Percentiles rank a stretch among this genome's conserved stretches.
Conservation (phyloP, 2,113 vertebrate species). For the Lichenostomus cassidix region DNA sequence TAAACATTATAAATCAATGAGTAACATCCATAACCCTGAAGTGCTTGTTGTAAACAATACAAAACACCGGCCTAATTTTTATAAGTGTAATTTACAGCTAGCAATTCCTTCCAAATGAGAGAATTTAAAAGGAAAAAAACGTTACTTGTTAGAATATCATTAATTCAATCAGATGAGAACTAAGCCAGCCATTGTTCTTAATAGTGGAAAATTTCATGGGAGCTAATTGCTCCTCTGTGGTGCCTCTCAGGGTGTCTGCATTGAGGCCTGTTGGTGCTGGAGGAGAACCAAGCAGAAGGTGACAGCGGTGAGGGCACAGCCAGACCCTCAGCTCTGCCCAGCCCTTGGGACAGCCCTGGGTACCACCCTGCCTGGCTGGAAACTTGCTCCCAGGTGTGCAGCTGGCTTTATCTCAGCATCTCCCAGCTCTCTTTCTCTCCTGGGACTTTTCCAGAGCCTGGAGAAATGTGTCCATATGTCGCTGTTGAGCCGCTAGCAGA, state of each 20-base stretch:
- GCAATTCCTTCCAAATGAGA: constrained; percentile 68
- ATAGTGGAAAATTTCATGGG: not conserved
- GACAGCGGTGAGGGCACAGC: fast-evolving
- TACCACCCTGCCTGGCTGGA: not conserved
- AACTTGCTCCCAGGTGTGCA: not conserved
- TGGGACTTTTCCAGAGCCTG: not conserved
- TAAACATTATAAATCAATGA: constrained; percentile 58
- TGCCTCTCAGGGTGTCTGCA: not conserved
- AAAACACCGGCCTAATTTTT: constrained; percentile 44
- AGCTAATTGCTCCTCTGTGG: constrained; percentile 37
- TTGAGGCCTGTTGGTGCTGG: not conserved
- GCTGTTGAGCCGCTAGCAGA: too few relatives aligned
- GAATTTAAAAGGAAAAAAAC: constrained; percentile 16
- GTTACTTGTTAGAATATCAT: constrained; percentile 3
- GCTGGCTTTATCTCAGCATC: not conserved
- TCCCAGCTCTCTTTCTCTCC: not conserved
- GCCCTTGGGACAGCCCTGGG: not conserved
- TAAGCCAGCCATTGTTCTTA: constrained; percentile 15
- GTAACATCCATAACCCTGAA: constrained; percentile 58
- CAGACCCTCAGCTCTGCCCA: not conserved
- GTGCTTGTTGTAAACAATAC: constrained; percentile 43
- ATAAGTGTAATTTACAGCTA: constrained; percentile 38
- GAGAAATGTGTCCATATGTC: not conserved
- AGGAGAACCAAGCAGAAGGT: not conserved
- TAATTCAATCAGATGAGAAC: constrained; percentile 16